These are phyloP conservation scores for Thryonomys swinderianus DNA, from an alignment of 2,113 vertebrate species.

Conservation along the genomic window DNA sequence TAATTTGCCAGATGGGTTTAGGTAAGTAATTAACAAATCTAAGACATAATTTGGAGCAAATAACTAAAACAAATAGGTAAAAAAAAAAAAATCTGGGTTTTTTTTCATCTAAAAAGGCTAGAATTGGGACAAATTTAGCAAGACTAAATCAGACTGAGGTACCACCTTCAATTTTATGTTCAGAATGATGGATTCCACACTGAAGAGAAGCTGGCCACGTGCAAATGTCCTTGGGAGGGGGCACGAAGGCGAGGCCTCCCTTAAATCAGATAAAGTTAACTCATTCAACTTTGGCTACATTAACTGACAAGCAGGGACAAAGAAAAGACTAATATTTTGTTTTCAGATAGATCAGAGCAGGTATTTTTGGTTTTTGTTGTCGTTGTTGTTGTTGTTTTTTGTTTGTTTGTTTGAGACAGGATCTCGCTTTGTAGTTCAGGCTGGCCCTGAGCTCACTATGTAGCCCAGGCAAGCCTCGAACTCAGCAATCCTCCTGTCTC, in stretches of 20 bases:
- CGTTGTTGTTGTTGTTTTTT: too few relatives aligned
- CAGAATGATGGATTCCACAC: conserved; percentile 5
- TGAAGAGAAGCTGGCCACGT: not conserved
- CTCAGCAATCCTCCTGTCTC: too few relatives aligned
- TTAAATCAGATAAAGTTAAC: not conserved
- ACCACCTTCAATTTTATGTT: not conserved
- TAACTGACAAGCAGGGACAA: not conserved
- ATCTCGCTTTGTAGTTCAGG: too few relatives aligned
- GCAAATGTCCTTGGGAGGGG: not conserved
- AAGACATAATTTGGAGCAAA: conserved; percentile 9
- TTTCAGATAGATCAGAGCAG: not conserved
- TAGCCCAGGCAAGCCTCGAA: too few relatives aligned
- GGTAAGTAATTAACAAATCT: not conserved
- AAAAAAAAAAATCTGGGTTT: not conserved
- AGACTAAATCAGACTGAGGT: conserved; percentile 2
- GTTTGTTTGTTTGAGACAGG: too few relatives aligned
- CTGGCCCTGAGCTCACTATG: too few relatives aligned
- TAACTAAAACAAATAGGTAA: not conserved
- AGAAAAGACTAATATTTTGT: not conserved
- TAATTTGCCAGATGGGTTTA: conserved; percentile 1
- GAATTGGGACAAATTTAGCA: not conserved
- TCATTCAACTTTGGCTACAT: not conserved
- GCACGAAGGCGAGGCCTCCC: not conserved
- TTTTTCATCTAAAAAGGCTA: not conserved
- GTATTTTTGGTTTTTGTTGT: too few relatives aligned